Conservation (phyloP, 2,888 invertebrate species). For the Xanthia togata region DNA sequence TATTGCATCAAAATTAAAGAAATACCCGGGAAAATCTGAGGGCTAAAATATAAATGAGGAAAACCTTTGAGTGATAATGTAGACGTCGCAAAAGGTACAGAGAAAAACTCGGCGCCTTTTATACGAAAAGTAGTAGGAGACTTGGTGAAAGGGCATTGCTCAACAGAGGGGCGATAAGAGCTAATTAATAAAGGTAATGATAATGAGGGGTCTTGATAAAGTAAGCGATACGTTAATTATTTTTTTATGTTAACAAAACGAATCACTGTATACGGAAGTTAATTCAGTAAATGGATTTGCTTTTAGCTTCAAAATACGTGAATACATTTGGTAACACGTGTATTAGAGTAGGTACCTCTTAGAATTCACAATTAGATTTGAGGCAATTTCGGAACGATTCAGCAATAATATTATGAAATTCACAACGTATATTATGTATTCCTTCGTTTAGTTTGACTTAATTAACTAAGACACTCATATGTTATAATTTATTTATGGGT, state of each 20-base stretch:
- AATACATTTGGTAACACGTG: constrained; percentile 23
- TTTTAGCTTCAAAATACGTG: constrained; percentile 20
- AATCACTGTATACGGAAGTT: not conserved
- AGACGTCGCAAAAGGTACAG: constrained; percentile 11
- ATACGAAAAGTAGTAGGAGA: constrained; percentile 14
- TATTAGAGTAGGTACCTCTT: constrained; percentile 4
- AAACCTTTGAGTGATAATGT: constrained; percentile 22
- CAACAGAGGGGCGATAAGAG: constrained; percentile 15
- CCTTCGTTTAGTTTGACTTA: constrained; percentile 4
- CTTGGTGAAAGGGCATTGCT: constrained; percentile 33
- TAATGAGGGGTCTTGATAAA: constrained; percentile 16
- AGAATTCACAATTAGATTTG: constrained; percentile 35
- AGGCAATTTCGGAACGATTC: constrained; percentile 13
- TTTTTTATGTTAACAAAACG: not conserved
- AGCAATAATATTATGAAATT: constrained; percentile 5
- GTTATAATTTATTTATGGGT: constrained; percentile 5
- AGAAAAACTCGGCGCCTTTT: constrained; percentile 20
- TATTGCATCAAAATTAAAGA: not conserved
- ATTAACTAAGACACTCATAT: not conserved
- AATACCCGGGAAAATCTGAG: not conserved
- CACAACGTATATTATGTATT: not conserved
- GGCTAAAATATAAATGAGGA: constrained; percentile 16
- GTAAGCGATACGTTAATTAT: constrained; percentile 24
- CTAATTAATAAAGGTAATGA: constrained; percentile 43
- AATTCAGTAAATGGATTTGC: constrained; percentile 17